Conservation (phyloP, 2,797 vertebrate genomes). For the Taenioides sp. region DNA sequence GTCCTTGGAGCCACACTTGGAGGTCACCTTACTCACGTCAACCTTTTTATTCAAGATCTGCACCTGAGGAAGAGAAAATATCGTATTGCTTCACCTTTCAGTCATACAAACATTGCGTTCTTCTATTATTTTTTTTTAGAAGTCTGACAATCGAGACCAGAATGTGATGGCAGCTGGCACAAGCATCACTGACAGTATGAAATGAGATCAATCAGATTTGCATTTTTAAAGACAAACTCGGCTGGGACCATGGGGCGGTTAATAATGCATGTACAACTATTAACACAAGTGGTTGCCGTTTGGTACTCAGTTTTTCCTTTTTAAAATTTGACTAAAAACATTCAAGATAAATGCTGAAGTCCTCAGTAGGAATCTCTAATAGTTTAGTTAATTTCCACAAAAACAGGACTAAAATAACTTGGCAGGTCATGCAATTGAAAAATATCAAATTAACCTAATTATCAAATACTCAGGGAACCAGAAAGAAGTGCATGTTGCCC, state of each 20-base stretch:
- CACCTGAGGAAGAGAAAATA: slow-evolving; percentile 72
- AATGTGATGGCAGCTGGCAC: slow-evolving; percentile 18
- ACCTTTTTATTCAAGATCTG: slow-evolving; percentile 95
- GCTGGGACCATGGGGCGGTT: slow-evolving; percentile 8
- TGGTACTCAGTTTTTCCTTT: not conserved
- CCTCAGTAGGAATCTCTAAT: not conserved
- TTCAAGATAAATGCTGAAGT: not conserved
- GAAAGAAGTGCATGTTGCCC: no score
- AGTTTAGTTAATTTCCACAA: not conserved
- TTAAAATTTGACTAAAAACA: not conserved
- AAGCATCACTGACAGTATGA: slow-evolving; percentile 18
- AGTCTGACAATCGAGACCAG: not conserved
- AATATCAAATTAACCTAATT: not conserved
- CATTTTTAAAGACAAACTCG: slow-evolving; percentile 21
- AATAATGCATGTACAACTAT: slow-evolving; percentile 8
- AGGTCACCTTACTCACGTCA: slow-evolving; percentile 90
- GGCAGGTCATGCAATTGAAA: not conserved
- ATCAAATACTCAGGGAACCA: not conserved
- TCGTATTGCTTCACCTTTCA: slow-evolving; percentile 12
- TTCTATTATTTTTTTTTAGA: not conserved
- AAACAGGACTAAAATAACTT: not conserved
- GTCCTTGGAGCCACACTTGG: slow-evolving; percentile 95
- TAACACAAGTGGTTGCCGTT: not conserved
- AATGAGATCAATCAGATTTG: slow-evolving; percentile 25
- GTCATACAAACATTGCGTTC: not conserved